Conservation (phyloP, 2,113 vertebrate genomes). For the Trichechus manatus region DNA sequence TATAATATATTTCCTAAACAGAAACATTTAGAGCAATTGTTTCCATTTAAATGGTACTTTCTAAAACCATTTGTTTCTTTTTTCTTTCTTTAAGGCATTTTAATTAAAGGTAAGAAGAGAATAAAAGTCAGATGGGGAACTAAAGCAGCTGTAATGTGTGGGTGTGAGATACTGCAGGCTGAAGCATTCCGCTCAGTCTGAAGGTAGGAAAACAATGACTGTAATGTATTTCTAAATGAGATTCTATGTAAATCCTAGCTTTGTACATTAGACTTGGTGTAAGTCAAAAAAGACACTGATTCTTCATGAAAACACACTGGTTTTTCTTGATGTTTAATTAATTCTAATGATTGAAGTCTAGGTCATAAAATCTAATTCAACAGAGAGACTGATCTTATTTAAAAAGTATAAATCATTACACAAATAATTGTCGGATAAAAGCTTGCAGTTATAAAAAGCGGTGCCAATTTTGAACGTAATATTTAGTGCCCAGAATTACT, state of each 20-base stretch:
- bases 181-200: constrained; percentile 53
- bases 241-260: constrained; percentile 60
- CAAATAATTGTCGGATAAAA: constrained; percentile 63
- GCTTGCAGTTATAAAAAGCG: constrained; percentile 6
- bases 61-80: constrained; percentile 66
- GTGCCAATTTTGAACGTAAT: constrained; percentile 35
- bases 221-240: constrained; percentile 64
- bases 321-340: constrained; percentile 66
- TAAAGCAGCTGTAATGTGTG: constrained; percentile 52
- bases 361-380: constrained; percentile 10
- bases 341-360: constrained; percentile 38
- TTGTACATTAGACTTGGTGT: constrained; percentile 61
- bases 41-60: constrained; percentile 69
- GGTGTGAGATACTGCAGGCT: constrained; percentile 17
- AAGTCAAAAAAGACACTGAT: neutral
- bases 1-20: constrained; percentile 11
- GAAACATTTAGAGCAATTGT: constrained; percentile 6
- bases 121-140: constrained; percentile 33
- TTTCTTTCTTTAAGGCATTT: constrained; percentile 75
- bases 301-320: neutral
- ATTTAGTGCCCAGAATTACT: neutral
- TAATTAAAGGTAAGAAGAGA: constrained; percentile 80
- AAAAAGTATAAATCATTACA: constrained; percentile 17
- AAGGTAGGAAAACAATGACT: constrained; percentile 68
- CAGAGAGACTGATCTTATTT: neutral